Base-by-base conservation (phyloP, 2,888 invertebrate species). In the Hirtodrosophila trivittata region DNA sequence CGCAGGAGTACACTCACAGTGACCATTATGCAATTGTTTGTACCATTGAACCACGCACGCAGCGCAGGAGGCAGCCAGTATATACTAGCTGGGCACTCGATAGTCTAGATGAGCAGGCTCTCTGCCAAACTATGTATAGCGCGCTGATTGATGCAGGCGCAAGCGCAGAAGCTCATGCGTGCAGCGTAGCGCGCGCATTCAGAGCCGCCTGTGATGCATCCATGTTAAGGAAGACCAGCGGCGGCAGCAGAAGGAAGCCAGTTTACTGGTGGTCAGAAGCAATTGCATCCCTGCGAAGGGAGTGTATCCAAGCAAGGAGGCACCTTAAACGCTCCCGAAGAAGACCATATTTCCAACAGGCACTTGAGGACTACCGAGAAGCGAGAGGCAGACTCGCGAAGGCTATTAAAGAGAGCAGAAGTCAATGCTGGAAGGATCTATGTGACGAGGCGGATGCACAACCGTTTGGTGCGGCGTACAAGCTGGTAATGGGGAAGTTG, bases 401-500 rank as follows among this genome's bases (percentile, higher is more conserved):
- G 9, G 35, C 35, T 1, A 52, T 33, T 7, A 41, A 3, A 1
- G 6, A 5, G 1, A 50, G 32, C 12, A 45, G 33, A 26, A 5
- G 9, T 1, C 1, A 13, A 8, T 30, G 38, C 25, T 50, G 16
- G 8, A 10, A 10, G 8, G 9, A 8, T n/a, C 37, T 58, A 1
- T 41, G 59, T 3, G 35, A 52, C 12, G 14, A 33, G 8, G 46
- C n/a, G n/a, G n/a, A n/a, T n/a, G n/a, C n/a, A n/a, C n/a, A n/a
- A n/a, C n/a, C n/a, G n/a, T 58, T 43, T 35, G 43, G 51, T n/a
- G 30, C 21, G 7, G 46, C 59, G 3, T 52, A 52, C 12, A 39
- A 37, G 26, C 18, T 46, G 3, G 46, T 41, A 0, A 39, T 30
- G 16, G 10, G 12, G 37, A 47, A n/a, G 26, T 28, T 4, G 5